Conservation (phyloP, 2,888 invertebrate genomes). For the Cristatella mucedo region DNA sequence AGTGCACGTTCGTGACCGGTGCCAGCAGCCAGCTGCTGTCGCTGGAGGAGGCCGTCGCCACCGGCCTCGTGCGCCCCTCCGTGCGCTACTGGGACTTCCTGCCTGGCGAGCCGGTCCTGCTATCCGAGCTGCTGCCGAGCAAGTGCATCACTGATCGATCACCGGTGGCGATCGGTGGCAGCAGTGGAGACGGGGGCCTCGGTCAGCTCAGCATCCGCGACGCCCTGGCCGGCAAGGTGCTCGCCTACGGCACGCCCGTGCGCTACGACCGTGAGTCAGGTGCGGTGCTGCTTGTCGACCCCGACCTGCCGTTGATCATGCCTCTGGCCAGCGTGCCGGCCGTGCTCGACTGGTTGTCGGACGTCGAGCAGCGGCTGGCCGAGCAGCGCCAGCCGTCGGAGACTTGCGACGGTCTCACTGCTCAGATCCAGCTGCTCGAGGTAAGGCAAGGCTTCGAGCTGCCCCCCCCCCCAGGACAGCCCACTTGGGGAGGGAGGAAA, state of each 20-base stretch:
- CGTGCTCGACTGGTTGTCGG: slow-evolving; percentile 6
- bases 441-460: too few relatives aligned
- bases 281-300: slow-evolving; percentile 20
- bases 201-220: too few relatives aligned
- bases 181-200: too few relatives aligned
- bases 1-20: too few relatives aligned
- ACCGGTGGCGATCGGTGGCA: too few relatives aligned
- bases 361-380: slow-evolving; percentile 4
- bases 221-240: slow-evolving; percentile 1
- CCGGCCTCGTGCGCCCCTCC: background rate
- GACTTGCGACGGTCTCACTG: background rate
- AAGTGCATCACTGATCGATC: too few relatives aligned
- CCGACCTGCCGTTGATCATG: background rate
- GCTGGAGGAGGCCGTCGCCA: slow-evolving; percentile 1
- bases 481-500: too few relatives aligned
- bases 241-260: slow-evolving; percentile 4
- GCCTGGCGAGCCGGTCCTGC: too few relatives aligned
- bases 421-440: background rate
- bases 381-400: slow-evolving; percentile 1
- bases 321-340: slow-evolving; percentile 2
- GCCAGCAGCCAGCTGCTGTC: too few relatives aligned
- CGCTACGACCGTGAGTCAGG: slow-evolving; percentile 21
- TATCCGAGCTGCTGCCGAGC: too few relatives aligned
- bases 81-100: slow-evolving; percentile 5
- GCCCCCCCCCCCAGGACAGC: too few relatives aligned